Conservation (phyloP, 2,797 vertebrate genomes). For the Manis crassicaudata region DNA sequence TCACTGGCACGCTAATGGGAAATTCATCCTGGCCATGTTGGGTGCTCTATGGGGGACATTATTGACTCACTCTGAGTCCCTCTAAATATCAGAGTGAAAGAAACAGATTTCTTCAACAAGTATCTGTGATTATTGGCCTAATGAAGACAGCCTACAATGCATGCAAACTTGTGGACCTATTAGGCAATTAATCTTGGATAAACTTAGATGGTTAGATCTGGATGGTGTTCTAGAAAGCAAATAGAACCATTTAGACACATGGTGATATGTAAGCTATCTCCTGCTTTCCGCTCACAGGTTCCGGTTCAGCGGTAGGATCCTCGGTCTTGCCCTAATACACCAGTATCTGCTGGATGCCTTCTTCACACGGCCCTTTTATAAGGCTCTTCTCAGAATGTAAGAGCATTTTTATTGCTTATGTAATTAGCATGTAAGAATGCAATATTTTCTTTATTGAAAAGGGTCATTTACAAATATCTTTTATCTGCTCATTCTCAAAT, state of each 20-base stretch:
- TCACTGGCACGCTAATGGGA: neutral
- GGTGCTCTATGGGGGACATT: neutral
- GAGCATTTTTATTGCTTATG: conserved; percentile 48
- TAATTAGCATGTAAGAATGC: neutral
- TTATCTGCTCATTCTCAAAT: neutral
- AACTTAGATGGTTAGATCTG: neutral
- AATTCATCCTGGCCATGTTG: neutral
- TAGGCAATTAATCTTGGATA: neutral
- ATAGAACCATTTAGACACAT: neutral
- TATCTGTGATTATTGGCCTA: neutral
- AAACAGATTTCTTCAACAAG: neutral
- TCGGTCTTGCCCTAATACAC: conserved; percentile 97
- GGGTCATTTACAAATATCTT: neutral
- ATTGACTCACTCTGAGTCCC: neutral
- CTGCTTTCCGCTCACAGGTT: conserved; percentile 89
- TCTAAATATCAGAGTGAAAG: neutral
- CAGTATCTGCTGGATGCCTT: conserved; percentile 99
- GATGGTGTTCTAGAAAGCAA: neutral
- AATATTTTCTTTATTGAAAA: neutral
- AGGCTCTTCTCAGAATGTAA: conserved; percentile 97
- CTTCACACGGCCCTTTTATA: conserved; percentile 98
- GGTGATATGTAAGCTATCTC: neutral
- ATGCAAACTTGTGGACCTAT: neutral
- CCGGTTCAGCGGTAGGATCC: conserved; percentile 97
- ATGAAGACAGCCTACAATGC: neutral